phyloP scores from a whole-genome alignment of 2,797 vertebrate genomes.

The Enteromius mattozi region DNA sequence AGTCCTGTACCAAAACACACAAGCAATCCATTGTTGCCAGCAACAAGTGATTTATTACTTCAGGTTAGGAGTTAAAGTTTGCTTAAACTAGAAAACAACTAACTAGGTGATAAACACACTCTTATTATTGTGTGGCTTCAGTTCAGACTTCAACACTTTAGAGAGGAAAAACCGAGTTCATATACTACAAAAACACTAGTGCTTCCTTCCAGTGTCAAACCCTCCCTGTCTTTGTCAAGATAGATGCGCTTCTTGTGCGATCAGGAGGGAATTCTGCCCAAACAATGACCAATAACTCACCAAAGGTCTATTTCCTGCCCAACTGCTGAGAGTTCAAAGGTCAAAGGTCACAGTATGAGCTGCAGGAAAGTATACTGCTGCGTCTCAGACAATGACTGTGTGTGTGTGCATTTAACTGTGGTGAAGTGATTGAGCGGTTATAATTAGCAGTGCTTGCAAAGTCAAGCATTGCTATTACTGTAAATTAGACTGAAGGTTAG shows the following conservation, averaged over 20 bases:
- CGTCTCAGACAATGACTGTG: neutral
- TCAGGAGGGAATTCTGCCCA: neutral
- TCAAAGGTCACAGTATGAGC: conserved; percentile 13
- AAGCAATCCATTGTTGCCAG: neutral
- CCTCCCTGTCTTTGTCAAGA: neutral
- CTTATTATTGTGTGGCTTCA: neutral
- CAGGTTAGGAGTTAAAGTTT: neutral
- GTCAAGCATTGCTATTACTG: neutral
- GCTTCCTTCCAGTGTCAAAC: conserved; percentile 8
- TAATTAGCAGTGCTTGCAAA: neutral
- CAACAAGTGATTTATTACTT: neutral
- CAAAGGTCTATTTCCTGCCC: conserved; percentile 2
- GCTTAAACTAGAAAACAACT: neutral
- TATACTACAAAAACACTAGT: neutral
- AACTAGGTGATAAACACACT: neutral
- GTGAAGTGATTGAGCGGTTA: neutral
- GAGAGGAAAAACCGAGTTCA: neutral
- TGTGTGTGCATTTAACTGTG: neutral
- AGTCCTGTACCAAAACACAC: neutral
- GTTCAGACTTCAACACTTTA: neutral
- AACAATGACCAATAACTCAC: conserved; percentile 24
- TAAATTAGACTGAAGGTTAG: conserved; percentile 2
- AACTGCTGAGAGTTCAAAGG: conserved; percentile 1
- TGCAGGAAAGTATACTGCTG: neutral
- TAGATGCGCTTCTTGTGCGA: neutral